A percentile compares a stretch with the other conserved stretches of the same genome.
Conservation (phyloP, 2,888 invertebrate genomes). For the Ctenicera cuprea region DNA sequence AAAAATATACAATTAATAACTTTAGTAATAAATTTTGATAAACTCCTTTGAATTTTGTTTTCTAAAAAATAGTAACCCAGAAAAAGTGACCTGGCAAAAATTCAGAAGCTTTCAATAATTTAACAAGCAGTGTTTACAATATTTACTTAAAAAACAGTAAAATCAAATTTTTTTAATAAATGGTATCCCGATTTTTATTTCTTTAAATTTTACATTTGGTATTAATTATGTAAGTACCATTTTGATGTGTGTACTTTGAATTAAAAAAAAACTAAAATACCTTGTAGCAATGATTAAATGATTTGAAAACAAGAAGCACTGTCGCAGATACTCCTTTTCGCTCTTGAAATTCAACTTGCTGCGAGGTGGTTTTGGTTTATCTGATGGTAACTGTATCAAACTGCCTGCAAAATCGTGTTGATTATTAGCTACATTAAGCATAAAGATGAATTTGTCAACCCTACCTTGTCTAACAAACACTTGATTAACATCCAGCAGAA, state of each 20-base stretch:
- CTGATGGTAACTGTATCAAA: conserved; percentile 82
- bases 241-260: conserved; percentile 9
- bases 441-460: not conserved
- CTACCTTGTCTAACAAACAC: conserved; percentile 93
- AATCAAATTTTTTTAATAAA: too few relatives aligned
- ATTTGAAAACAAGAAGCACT: conserved; percentile 94
- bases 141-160: too few relatives aligned
- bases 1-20: too few relatives aligned
- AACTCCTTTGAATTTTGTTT: too few relatives aligned
- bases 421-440: not conserved
- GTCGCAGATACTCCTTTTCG: conserved; percentile 83
- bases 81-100: too few relatives aligned
- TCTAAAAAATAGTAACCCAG: too few relatives aligned
- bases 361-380: conserved; percentile 76
- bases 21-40: too few relatives aligned
- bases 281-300: conserved; percentile 90
- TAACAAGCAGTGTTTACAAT: too few relatives aligned
- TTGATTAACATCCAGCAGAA: conserved; percentile 93
- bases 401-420: conserved; percentile 75
- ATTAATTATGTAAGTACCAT: not conserved
- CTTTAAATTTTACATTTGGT: too few relatives aligned
- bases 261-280: conserved; percentile 65
- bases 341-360: conserved; percentile 79
- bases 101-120: too few relatives aligned
- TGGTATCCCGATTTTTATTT: too few relatives aligned